Evolutionary conservation across 2,797 vertebrate genomes (phyloP), one percentile per base, ranked within the genome.

Genomic region (Monodelphis domestica): DNA sequence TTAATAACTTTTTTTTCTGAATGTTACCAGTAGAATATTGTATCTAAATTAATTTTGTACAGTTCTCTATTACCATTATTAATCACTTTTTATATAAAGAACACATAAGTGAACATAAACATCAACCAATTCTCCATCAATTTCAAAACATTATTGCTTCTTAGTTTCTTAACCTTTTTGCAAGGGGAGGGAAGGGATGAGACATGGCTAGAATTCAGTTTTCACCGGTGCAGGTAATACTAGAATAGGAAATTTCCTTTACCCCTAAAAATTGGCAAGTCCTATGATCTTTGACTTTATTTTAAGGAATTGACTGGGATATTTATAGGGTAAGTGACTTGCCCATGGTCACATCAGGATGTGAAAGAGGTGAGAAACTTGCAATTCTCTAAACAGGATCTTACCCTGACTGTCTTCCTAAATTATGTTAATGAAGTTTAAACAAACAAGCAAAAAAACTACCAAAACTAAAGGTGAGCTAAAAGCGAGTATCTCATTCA

Each of bases 11-110:
- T n/a, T 30, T 55, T 70, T 45, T 52, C 50, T 90, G 57, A 63
- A 55, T 92, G 51, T 10, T 94, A 15, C 92, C 91, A 84, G 2
- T 2, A 10, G 94, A 57, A 29, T 54, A 87, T 57, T 95, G 24
- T 92, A n/a, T 89, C 88, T 89, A 94, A 94, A 88, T 59, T 50
- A 94, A 92, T 93, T 89, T 89, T 95, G 89, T 56, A 63, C 0
- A 91, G n/a, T 91, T 96, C 15, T 12, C 89, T 91, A 7, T 90
- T 91, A 88, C 93, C n/a, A 91, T 57, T 56, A 70, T 24, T 90
- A 26, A 17, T 63, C 26, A 90, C 53, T 87, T 93, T 33, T 53
- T 70, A 92, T 88, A 59, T 1, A 87, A 45, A 94, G 5, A 89
- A 59, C 88, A 59, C 70, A 88, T n/a, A 87, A 55, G 26, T 88